Evolutionary conservation across 2,888 invertebrate species (phyloP).

Genomic region (Elegia similella): DNA sequence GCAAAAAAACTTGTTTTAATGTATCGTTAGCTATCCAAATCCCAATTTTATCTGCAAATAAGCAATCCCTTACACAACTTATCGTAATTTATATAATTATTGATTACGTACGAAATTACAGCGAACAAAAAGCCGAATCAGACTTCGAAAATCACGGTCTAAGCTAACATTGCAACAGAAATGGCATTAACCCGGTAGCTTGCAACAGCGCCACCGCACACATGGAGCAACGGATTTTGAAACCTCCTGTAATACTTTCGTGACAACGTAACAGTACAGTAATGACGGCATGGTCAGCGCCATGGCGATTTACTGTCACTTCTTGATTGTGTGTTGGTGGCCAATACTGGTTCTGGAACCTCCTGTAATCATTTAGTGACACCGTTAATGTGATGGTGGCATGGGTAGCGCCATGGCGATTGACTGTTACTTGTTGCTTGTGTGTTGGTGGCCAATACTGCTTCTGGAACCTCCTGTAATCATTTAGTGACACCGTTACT

Average conservation of each 20-base stretch:
- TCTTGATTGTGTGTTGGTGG: background rate
- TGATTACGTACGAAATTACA: slow-evolving; percentile 1
- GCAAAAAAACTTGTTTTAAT: too few relatives aligned
- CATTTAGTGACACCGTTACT: too few relatives aligned
- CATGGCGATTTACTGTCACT: background rate
- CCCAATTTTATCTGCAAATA: too few relatives aligned
- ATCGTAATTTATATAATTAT: background rate
- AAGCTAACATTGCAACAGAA: slow-evolving; percentile 13
- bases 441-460: too few relatives aligned
- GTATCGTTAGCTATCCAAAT: background rate
- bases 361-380: too few relatives aligned
- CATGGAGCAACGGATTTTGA: slow-evolving; percentile 12
- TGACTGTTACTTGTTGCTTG: too few relatives aligned
- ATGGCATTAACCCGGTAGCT: slow-evolving; percentile 5
- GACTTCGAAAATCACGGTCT: slow-evolving; percentile 8
- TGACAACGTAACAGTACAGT: slow-evolving; percentile 13
- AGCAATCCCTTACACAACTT: background rate
- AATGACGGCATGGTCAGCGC: background rate
- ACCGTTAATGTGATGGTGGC: too few relatives aligned
- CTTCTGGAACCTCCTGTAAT: too few relatives aligned
- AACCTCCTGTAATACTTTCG: slow-evolving; percentile 15
- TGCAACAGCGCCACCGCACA: slow-evolving; percentile 4
- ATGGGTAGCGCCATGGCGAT: too few relatives aligned
- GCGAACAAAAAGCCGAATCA: background rate
- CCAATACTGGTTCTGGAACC: too few relatives aligned